A percentile compares a stretch with the other conserved stretches of the same genome.
Conservation (phyloP, 2,888 invertebrate species). For the Brachypalpus laphriformis region DNA sequence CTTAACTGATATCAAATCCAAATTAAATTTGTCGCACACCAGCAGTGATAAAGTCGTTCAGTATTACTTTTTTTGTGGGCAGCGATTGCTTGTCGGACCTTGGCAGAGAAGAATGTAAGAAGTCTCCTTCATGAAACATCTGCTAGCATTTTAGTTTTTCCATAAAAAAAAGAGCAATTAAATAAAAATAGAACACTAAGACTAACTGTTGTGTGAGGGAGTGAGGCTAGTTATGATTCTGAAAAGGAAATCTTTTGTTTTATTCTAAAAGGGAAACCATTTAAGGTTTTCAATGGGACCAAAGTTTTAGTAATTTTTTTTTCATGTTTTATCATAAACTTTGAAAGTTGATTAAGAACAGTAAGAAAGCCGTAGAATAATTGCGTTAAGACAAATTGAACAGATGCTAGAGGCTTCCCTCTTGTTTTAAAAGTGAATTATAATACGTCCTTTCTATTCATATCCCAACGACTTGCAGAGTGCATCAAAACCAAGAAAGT, state of each 20-base stretch:
- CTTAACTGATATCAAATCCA: slow-evolving; percentile 40
- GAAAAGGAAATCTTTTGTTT: background rate
- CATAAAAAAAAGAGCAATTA: background rate
- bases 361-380: background rate
- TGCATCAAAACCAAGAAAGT: too few relatives aligned
- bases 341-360: background rate
- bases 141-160: background rate
- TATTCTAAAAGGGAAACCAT: background rate
- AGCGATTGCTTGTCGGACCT: background rate
- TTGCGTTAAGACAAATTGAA: background rate
- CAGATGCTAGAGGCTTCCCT: too few relatives aligned
- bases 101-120: background rate
- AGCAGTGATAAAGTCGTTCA: slow-evolving; percentile 10
- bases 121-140: background rate
- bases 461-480: too few relatives aligned
- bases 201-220: background rate
- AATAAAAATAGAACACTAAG: background rate
- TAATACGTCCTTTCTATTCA: too few relatives aligned
- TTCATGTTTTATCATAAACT: background rate
- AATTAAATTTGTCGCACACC: slow-evolving; percentile 40
- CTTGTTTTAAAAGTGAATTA: too few relatives aligned
- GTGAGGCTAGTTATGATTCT: background rate
- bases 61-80: background rate
- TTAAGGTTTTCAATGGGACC: background rate
- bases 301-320: background rate